Evolutionary conservation across 2,888 invertebrate genomes (phyloP).

Genomic region (Drosophila quasianomalipes): DNA sequence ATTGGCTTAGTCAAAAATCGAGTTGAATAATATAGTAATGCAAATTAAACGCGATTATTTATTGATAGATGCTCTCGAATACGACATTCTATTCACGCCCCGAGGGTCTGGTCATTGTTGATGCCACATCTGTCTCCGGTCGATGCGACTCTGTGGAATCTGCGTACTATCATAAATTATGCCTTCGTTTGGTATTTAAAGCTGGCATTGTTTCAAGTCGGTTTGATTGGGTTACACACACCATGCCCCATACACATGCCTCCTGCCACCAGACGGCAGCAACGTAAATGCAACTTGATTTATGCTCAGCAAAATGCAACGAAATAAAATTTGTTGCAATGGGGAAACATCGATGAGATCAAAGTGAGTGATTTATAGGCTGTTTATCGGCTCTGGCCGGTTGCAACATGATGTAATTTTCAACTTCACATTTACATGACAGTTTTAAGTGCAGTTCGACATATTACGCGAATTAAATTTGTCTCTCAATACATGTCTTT

Average conservation of each 20-base stretch:
- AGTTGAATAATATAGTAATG: neutral
- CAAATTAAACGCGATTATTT: neutral
- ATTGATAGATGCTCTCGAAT: constrained; percentile 5
- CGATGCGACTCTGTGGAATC: constrained; percentile 44
- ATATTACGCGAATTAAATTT: constrained; percentile 8
- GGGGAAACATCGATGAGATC: constrained; percentile 73
- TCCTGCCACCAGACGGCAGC: constrained; percentile 3
- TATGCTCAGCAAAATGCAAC: constrained; percentile 67
- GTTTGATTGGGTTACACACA: constrained; percentile 5
- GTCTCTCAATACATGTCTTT: constrained; percentile 1
- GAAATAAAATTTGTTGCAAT: constrained; percentile 70
- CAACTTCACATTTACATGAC: constrained; percentile 56
- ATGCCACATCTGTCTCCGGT: constrained; percentile 73
- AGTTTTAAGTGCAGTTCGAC: constrained; percentile 32
- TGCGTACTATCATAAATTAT: constrained; percentile 68
- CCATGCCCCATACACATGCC: neutral
- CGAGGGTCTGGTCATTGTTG: constrained; percentile 52
- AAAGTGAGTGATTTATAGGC: constrained; percentile 74
- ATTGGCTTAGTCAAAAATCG: neutral
- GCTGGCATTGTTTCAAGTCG: constrained; percentile 58
- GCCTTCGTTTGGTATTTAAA: constrained; percentile 62
- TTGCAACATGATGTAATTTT: constrained; percentile 65
- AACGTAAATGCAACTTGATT: constrained; percentile 57
- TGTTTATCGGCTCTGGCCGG: constrained; percentile 58
- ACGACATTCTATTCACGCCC: constrained; percentile 21